Conservation (phyloP, 92 coral and sea anemone genomes). For the Plumapathes pennacea region DNA sequence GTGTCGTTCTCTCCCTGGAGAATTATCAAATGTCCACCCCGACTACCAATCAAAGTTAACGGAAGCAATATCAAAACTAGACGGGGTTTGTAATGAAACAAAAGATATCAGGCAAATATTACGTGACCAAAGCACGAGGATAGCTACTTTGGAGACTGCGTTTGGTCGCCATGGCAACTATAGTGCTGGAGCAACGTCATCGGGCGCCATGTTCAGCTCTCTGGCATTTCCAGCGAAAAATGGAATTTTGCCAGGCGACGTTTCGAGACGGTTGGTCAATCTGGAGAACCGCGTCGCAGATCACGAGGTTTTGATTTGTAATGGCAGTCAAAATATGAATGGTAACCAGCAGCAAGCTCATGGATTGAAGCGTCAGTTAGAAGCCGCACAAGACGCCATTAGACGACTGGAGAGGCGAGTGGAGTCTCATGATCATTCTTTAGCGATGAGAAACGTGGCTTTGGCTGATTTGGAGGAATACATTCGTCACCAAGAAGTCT, state of each 20-base stretch:
- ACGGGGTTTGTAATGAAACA: too few relatives aligned
- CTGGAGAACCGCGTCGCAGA: slow-evolving; percentile 20
- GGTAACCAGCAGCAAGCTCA: neutral
- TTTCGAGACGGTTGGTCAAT: neutral
- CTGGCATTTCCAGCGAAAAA: too few relatives aligned
- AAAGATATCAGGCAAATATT: neutral
- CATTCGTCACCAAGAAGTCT: slow-evolving; percentile 32
- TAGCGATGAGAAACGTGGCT: slow-evolving; percentile 34
- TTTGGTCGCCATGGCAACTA: too few relatives aligned
- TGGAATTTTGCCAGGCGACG: neutral
- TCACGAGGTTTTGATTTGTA: slow-evolving; percentile 19
- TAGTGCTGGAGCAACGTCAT: neutral
- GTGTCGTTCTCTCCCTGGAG: too few relatives aligned
- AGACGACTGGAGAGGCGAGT: slow-evolving; percentile 2
- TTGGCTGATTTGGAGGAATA: slow-evolving; percentile 35
- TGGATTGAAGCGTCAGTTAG: slow-evolving; percentile 14
- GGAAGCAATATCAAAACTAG: too few relatives aligned
- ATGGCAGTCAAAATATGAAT: slow-evolving; percentile 9
- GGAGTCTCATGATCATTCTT: slow-evolving; percentile 21
- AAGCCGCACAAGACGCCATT: neutral
- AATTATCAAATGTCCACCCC: too few relatives aligned
- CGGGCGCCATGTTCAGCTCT: too few relatives aligned
- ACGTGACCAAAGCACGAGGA: slow-evolving; percentile 7
- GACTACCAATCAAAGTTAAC: too few relatives aligned
- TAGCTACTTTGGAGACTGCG: slow-evolving; percentile 7